Percentiles rank a stretch among this genome's conserved stretches.
These are phyloP conservation scores for Paradisaea rubra DNA, from an alignment of 2,113 vertebrate genomes.

Conservation along the genomic window DNA sequence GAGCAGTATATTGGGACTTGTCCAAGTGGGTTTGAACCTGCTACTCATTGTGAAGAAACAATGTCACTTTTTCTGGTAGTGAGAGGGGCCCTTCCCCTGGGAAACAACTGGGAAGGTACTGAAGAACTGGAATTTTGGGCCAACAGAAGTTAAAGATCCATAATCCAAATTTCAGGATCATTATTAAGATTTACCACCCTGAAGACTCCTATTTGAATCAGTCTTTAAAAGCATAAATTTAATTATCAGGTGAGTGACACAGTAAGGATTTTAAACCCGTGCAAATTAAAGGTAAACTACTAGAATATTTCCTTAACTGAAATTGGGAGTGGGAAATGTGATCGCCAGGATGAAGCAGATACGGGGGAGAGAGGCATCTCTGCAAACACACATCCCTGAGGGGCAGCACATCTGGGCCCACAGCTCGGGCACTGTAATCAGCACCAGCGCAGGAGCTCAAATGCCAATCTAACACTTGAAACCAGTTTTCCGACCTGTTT, in stretches of 20 bases:
- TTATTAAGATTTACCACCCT: neutral
- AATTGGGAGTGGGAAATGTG: neutral
- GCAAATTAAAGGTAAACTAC: neutral
- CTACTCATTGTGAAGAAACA: fast-evolving
- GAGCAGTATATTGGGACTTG: neutral
- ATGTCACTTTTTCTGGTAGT: neutral
- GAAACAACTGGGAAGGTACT: neutral
- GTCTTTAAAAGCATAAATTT: neutral
- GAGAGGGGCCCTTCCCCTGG: neutral
- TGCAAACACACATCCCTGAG: fast-evolving
- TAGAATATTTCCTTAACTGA: neutral
- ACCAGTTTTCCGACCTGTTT: neutral
- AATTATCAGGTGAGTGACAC: neutral
- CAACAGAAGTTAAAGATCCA: neutral
- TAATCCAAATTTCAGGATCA: neutral
- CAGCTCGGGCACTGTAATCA: neutral
- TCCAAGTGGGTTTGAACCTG: neutral
- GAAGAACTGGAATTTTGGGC: neutral
- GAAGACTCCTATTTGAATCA: neutral
- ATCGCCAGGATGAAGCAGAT: neutral
- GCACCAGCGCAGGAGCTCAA: neutral
- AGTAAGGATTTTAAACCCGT: neutral
- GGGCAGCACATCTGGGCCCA: neutral
- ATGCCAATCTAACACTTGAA: neutral
- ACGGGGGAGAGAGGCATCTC: neutral